Conservation (phyloP, 2,113 vertebrate species). For the Bujurquina vittata region DNA sequence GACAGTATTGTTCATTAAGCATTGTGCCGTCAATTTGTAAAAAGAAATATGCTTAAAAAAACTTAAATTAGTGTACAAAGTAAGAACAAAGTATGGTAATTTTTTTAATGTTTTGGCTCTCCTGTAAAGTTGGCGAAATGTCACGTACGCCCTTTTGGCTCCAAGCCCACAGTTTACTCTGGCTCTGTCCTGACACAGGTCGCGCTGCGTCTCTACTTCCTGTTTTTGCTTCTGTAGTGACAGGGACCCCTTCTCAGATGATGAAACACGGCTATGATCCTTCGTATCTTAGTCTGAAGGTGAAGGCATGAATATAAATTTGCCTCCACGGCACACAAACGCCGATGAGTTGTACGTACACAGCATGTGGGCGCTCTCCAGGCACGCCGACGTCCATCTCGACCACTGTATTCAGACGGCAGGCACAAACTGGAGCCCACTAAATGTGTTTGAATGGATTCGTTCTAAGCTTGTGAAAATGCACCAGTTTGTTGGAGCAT, state of each 20-base stretch:
- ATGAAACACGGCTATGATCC: background rate
- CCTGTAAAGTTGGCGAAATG: too few relatives aligned
- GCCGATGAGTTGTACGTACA: too few relatives aligned
- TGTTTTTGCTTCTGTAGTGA: background rate
- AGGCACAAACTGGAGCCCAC: background rate
- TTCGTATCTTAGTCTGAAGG: background rate
- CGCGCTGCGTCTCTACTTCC: background rate
- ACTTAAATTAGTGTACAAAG: too few relatives aligned
- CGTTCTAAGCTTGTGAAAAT: background rate
- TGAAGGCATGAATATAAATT: background rate
- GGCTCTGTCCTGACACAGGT: background rate
- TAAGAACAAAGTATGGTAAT: too few relatives aligned
- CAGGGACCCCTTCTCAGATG: background rate
- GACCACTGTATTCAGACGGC: background rate
- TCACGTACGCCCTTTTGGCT: too few relatives aligned
- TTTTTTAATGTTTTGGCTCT: too few relatives aligned
- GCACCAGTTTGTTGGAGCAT: background rate
- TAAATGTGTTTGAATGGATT: background rate
- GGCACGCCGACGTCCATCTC: background rate
- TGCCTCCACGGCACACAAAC: too few relatives aligned
- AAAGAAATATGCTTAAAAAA: too few relatives aligned
- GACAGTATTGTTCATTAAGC: too few relatives aligned
- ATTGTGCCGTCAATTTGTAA: too few relatives aligned
- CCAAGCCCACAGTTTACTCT: too few relatives aligned
- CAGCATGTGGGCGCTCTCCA: too few relatives aligned